Base-by-base conservation (phyloP, 2,797 vertebrate species). In the Enteromius trimaculatus region DNA sequence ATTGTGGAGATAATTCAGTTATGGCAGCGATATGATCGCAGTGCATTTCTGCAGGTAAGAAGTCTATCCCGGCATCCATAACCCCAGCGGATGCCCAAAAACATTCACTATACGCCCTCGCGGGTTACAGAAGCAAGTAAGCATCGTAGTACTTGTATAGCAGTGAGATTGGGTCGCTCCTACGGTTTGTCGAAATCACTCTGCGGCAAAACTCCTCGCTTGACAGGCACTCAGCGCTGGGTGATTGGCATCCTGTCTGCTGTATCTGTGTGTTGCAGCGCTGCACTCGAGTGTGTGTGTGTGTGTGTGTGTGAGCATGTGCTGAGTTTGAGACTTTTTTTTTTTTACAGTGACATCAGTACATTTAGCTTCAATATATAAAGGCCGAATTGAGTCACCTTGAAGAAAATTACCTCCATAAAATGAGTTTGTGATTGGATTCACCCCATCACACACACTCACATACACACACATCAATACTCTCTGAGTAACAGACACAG, bases 341-440 rank as follows among this genome's bases (percentile, higher is more conserved):
- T 55, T 65, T 37, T 55, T 55, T 77, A 66, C 80, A 82, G 80
- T 75, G 49, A 75, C 80, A 83, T 69, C 72, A 77, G 72, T 83
- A 77, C 81, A 77, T 83, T 83, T 83, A 66, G 72, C 81, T 83
- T 83, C 64, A 69, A 76, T 83, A 83, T 77, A 83, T 83, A 83
- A 83, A 76, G 72, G 64, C 49, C 17, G 49, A 83, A 76, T 77
- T 83, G 81, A 83, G 81, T 83, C 81, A 83, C 81, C 81, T 83
- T 83, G 81, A 83, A 83, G 81, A 77, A 83, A 83, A 83, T 83
- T 83, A 83, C 81, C 81, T 83, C 74, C 74, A 77, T 77, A 83
- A 81, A 82, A 77, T 34, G 81, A 83, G 81, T 77, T 83, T 83
- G 81, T 69, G 81, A 83, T 83, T 77, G 81, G 74, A 83, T 76